phyloP scores from a whole-genome alignment of 2,113 vertebrate genomes.

The Cryptomyrus ogoouensis region DNA sequence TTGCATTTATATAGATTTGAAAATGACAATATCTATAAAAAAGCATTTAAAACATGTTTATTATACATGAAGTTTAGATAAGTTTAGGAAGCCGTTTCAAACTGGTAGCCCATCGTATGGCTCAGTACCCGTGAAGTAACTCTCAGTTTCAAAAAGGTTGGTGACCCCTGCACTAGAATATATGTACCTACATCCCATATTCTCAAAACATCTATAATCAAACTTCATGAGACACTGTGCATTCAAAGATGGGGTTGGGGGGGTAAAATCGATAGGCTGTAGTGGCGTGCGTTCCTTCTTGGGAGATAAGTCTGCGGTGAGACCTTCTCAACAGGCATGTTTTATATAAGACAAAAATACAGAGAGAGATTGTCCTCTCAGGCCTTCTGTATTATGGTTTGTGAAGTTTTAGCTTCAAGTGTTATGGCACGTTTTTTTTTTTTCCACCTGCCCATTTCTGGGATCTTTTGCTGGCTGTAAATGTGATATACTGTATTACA shows the following conservation, averaged over 20 bases:
- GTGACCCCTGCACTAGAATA: neutral
- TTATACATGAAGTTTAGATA: too few species aligned
- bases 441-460: neutral
- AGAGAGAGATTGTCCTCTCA: conserved; percentile 14
- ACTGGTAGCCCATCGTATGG: too few species aligned
- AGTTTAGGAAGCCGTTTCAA: too few species aligned
- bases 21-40: too few species aligned
- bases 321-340: conserved; percentile 56
- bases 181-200: neutral
- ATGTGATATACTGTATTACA: conserved; percentile 44
- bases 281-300: conserved; percentile 56
- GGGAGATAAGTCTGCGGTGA: conserved; percentile 16
- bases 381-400: conserved; percentile 1
- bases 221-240: neutral
- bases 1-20: too few species aligned
- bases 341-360: conserved; percentile 10
- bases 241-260: neutral
- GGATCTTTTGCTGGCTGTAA: neutral
- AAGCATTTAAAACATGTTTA: too few species aligned
- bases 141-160: too few species aligned
- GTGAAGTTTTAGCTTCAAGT: conserved; percentile 11
- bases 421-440: neutral
- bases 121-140: too few species aligned
- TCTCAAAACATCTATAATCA: neutral
- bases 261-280: neutral